Base-by-base conservation (phyloP, 2,888 invertebrate species). In the Sinotaia quadrata region DNA sequence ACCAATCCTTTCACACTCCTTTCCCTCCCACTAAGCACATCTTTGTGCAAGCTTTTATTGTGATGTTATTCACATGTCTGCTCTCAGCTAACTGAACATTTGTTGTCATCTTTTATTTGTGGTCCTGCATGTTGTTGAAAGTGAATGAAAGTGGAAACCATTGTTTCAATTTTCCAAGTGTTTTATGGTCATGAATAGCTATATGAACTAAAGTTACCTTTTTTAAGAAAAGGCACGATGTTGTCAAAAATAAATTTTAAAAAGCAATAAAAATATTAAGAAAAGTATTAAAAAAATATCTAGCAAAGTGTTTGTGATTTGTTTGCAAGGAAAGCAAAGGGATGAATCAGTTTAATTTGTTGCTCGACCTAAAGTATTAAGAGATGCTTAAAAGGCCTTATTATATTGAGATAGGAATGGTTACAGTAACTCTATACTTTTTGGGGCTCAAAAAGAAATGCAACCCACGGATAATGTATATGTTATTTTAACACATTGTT, bases 171-270 rank as follows among this genome's bases (percentile, higher is more conserved):
- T 5, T 31, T 31, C 54, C 54, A 29, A 18, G 27, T 54, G 27
- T 54, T 54, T 29, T 54, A 47, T 24, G 24, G 54, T 27, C 54
- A 54, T 8, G 8, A 54, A 54, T 54, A 8, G 54, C 27, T 54
- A n/a, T 54, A 54, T 54, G 24, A 31, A n/a, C 24, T 54, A 31
- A n/a, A 54, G 24, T 51, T 54, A 18, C n/a, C 18, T n/a, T 29
- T 37, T 44, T 41, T 27, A 31, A 10, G n/a, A 29, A 56, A 63
- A 63, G 41, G 41, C 58, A 58, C 58, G 3, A 18, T 58, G 58
- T 58, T 58, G 36, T 58, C 58, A 8, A 27, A 33, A 27, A 52
- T 29, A 29, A 10, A 37, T 41, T n/a, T 34, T 34, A 49, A 61
- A 49, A 34, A 33, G 21, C 29, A 10, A 47, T 18, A 33, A 49